Percentiles rank a stretch among this genome's conserved stretches.
Conservation (phyloP, 2,113 vertebrate species). For the Lepidothrix coronata region DNA sequence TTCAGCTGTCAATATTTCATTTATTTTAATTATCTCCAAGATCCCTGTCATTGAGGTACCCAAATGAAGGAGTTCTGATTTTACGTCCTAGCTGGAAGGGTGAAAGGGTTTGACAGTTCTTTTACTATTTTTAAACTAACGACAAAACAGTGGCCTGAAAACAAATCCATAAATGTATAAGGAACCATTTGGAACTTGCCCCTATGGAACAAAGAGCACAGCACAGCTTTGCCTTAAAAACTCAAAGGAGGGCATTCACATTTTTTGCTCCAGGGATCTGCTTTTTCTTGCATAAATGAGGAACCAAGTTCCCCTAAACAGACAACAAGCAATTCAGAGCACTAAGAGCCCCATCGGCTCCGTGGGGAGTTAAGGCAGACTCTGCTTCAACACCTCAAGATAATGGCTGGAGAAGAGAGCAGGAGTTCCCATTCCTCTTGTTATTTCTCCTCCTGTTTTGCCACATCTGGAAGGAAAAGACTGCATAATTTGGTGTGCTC, state of each 20-base stretch:
- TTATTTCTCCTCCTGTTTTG: not conserved
- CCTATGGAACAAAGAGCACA: not conserved
- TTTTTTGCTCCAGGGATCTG: not conserved
- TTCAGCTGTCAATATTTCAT: not conserved
- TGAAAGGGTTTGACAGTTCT: not conserved
- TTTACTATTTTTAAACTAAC: not conserved
- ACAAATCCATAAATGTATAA: not conserved
- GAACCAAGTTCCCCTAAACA: not conserved
- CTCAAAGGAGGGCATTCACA: not conserved
- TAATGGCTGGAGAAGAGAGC: not conserved
- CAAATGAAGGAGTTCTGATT: not conserved
- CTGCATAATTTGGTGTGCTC: not conserved
- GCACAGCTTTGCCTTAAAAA: not conserved
- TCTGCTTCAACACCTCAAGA: not conserved
- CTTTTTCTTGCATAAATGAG: slow-evolving; percentile 15
- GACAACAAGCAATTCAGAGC: not conserved
- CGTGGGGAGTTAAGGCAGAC: not conserved
- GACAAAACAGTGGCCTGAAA: not conserved
- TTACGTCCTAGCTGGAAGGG: not conserved
- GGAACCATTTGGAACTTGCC: not conserved
- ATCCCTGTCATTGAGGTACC: not conserved
- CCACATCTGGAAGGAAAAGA: not conserved
- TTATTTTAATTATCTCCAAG: not conserved
- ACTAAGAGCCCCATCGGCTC: not conserved
- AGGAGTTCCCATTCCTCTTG: not conserved